These are phyloP conservation scores for Ophioninae sp. DNA, from an alignment of 2,888 invertebrate species.

Conservation along the genomic window DNA sequence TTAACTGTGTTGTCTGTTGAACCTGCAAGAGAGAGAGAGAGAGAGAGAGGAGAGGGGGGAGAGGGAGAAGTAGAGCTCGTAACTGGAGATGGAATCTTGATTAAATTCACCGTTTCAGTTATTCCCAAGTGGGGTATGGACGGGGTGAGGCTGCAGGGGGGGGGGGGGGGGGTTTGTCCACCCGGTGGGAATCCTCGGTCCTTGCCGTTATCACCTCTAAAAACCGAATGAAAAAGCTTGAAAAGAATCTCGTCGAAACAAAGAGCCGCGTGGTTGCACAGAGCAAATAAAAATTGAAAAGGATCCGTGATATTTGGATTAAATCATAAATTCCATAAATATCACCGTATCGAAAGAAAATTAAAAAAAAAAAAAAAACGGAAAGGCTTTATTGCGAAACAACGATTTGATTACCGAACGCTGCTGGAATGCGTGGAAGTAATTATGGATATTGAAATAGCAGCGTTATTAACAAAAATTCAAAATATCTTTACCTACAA, in stretches of 20 bases:
- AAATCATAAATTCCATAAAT: neutral
- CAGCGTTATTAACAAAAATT: too few relatives aligned
- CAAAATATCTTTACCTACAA: too few relatives aligned
- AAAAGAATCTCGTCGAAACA: neutral
- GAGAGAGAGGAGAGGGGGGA: slow-evolving; percentile 27
- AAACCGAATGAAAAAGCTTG: slow-evolving; percentile 28
- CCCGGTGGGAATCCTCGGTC: slow-evolving; percentile 43
- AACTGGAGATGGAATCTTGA: slow-evolving; percentile 69
- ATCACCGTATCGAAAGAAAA: neutral
- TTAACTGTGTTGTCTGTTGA: slow-evolving; percentile 58
- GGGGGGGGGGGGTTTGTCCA: slow-evolving; percentile 47
- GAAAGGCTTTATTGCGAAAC: too few relatives aligned
- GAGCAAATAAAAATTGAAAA: neutral
- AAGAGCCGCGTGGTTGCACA: neutral
- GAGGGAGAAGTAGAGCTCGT: slow-evolving; percentile 44
- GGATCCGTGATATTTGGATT: neutral
- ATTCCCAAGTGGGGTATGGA: slow-evolving; percentile 43
- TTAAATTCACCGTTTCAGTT: slow-evolving; percentile 68
- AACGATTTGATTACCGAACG: too few relatives aligned
- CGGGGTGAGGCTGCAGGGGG: neutral
- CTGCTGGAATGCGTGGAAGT: too few relatives aligned
- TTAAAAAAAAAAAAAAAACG: too few relatives aligned
- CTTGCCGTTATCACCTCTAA: slow-evolving; percentile 3
- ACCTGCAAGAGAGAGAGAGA: slow-evolving; percentile 20
- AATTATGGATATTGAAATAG: too few relatives aligned